Evolutionary conservation across 2,888 invertebrate genomes (phyloP), one percentile per base, ranked within the genome.

Genomic region (Odontocolon sp.): DNA sequence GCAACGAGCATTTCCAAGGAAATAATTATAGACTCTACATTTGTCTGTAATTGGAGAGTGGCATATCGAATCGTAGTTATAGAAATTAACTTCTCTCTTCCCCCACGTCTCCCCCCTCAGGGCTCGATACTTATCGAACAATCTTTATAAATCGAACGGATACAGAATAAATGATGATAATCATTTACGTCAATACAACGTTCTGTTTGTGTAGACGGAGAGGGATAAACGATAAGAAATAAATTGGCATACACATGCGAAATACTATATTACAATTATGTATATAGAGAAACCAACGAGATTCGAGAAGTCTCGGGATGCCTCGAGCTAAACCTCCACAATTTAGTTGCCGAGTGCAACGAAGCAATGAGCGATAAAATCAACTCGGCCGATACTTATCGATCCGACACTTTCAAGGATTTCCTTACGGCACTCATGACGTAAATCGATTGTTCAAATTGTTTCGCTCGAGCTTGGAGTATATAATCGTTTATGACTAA

Each of bases 351-450:
- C 16, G 52, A 42, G 45, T 64, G 31, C 26, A 77, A 52, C 64
- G 57, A 50, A 42, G 40, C 42, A 40, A 40, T 23, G 8, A 8
- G 14, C 69, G 77, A 77, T 77, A 74, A 74, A 74, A 77, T 74
- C 66, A 74, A 74, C 69, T 70, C 69, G 74, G 73, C 63, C 77
- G 63, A 40, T 66, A 16, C 61, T 74, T 74, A 77, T 77, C 74
- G 77, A 77, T 77, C n/a, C 67, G 59, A 74, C 70, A 56, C 73
- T 70, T 61, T 77, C 77, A 77, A 77, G 74, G 74, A 74, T 77
- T 77, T 66, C 54, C 69, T 77, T 59, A 61, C 38, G 40, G n/a
- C n/a, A n/a, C n/a, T n/a, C n/a, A n/a, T 67, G 61, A 68, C 71
- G 63, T 21, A 31, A 77, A 57, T 67, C 50, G 63, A 77, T 72